Evolutionary conservation across 1,140 invertebrate genomes (phyloP), one percentile per base, ranked within the genome.

Genomic region (Idris sp.): DNA sequence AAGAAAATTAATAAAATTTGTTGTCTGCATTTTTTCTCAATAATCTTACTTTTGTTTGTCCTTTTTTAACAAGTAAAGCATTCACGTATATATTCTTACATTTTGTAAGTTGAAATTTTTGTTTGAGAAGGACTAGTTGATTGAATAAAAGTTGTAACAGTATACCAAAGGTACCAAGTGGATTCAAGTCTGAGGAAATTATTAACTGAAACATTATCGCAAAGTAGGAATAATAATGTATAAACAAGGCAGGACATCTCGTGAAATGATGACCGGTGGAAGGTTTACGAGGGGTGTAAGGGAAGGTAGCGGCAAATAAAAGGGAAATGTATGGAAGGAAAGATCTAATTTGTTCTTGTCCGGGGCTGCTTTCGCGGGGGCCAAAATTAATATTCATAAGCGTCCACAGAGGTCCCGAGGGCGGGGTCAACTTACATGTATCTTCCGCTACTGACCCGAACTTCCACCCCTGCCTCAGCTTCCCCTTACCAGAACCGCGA

Each of bases 391-490:
- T 87, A 88, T 87, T 88, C 85, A 86, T 87, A 88, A 88, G 86
- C 86, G 86, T 85, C 84, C 84, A 81, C 79, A 86, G 81, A 87
- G 84, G 83, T 86, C 85, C 83, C 84, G 83, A 85, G 84, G 86
- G 86, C 85, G 86, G 86, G 85, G 83, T 86, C 85, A 87, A 87
- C 86, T 87, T 87, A 87, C 85, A 86, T 87, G 85, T 87, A 87
- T n/a, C n/a, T n/a, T 87, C 85, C 79, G 83, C 83, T 82, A n/a
- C n/a, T n/a, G n/a, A n/a, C n/a, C n/a, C n/a, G n/a, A n/a, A n/a
- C n/a, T n/a, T n/a, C n/a, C n/a, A n/a, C n/a, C n/a, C n/a, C n/a
- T n/a, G n/a, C n/a, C n/a, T n/a, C n/a, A n/a, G n/a, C n/a, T n/a
- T n/a, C n/a, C n/a, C n/a, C n/a, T n/a, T n/a, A n/a, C n/a, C n/a